phyloP scores from a whole-genome alignment of 2,113 vertebrate species.

The Sinocyclocheilus maitianheensis region DNA sequence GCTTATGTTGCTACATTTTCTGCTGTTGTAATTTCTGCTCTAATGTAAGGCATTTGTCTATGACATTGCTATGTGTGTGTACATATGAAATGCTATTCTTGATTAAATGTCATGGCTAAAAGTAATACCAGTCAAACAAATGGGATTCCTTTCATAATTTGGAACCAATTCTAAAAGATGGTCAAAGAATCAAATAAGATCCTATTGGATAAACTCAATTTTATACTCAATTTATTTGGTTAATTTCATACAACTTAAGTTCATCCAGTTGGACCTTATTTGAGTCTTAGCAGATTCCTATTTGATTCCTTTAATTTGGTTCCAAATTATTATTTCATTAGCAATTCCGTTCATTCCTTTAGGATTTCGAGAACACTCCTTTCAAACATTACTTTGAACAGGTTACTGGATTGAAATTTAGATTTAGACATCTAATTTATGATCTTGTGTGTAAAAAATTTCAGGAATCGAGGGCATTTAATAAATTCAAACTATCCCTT shows the following conservation, averaged over 20 bases:
- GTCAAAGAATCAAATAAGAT: background rate
- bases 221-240: background rate
- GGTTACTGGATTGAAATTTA: background rate
- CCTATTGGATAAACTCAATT: too few relatives aligned
- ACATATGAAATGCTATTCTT: background rate
- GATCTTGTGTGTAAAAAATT: background rate
- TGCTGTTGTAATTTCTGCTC: constrained; percentile 7
- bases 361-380: background rate
- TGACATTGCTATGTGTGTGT: background rate
- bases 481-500: background rate
- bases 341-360: background rate
- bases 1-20: constrained; percentile 21
- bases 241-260: background rate
- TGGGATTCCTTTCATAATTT: background rate
- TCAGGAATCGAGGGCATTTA: background rate
- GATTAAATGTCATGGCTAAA: background rate
- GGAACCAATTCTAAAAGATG: background rate
- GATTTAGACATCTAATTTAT: background rate
- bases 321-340: background rate
- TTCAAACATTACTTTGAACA: background rate
- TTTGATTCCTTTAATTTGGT: background rate
- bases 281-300: background rate
- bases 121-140: background rate
- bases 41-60: background rate
- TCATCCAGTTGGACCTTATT: background rate